Conservation (phyloP, 2,113 vertebrate genomes). For the Stegastes partitus region DNA sequence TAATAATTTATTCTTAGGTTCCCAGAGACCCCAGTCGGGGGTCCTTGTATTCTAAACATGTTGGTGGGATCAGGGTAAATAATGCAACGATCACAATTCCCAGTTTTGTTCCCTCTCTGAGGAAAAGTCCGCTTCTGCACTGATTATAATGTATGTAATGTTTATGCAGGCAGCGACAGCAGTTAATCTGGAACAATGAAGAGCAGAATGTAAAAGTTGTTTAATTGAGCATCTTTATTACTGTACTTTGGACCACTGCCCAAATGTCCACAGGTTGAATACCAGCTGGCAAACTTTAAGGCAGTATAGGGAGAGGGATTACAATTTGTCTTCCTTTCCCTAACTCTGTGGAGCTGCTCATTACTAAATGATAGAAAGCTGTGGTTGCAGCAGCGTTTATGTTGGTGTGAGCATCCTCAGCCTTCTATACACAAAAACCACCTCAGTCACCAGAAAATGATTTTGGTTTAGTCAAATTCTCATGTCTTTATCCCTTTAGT, state of each 20-base stretch:
- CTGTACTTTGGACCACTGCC: constrained; percentile 43
- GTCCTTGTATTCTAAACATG: no score
- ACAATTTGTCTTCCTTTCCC: constrained; percentile 18
- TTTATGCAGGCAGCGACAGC: not conserved
- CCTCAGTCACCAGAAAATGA: not conserved
- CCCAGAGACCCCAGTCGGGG: no score
- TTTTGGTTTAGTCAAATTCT: not conserved
- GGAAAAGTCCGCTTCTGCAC: not conserved
- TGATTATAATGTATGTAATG: not conserved
- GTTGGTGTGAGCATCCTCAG: not conserved
- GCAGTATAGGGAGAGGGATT: constrained; percentile 15
- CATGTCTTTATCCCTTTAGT: not conserved
- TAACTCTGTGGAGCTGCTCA: constrained; percentile 4
- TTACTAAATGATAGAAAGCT: constrained; percentile 32
- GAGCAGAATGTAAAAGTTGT: constrained; percentile 12
- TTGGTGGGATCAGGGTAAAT: not conserved
- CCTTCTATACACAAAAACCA: not conserved
- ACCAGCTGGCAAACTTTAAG: constrained; percentile 37
- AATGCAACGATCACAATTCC: not conserved
- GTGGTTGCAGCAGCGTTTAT: no score
- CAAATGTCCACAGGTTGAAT: constrained; percentile 24
- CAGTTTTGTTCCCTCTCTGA: not conserved
- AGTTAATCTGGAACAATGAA: constrained; percentile 4
- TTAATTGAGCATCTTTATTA: constrained; percentile 47
- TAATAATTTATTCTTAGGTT: no score